Evolutionary conservation across 2,797 vertebrate species (phyloP).

Genomic region (Malurus leucopterus): DNA sequence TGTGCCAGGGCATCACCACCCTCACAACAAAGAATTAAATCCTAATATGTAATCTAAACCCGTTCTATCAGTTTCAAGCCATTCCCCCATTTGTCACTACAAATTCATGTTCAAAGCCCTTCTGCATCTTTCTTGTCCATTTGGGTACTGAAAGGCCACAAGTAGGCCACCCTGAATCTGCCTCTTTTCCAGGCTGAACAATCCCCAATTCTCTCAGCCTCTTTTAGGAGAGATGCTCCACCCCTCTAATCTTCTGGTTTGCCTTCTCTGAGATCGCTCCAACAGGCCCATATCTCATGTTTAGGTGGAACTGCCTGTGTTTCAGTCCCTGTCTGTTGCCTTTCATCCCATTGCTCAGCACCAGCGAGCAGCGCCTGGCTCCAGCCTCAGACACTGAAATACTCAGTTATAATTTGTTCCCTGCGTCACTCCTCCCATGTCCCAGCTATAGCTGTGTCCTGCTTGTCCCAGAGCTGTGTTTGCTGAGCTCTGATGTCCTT

Average conservation of each 20-base stretch:
- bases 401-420: background rate
- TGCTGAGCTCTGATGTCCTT: background rate
- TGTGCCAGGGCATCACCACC: rapidly evolving
- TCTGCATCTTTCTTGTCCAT: background rate
- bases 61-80: background rate
- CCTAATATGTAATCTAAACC: background rate
- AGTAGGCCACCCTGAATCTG: rapidly evolving
- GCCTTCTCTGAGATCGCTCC: background rate
- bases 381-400: background rate
- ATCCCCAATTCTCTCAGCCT: background rate
- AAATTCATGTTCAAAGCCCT: background rate
- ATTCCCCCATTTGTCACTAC: background rate
- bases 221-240: background rate
- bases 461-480: background rate
- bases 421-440: background rate
- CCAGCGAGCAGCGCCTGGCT: background rate
- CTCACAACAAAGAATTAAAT: background rate
- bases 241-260: background rate
- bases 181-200: background rate
- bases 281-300: background rate
- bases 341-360: background rate
- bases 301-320: background rate
- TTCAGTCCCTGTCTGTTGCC: background rate
- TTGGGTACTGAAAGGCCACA: background rate
- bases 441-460: background rate